A percentile compares a stretch with the other conserved stretches of the same genome.
These are phyloP conservation scores for Noctua pronuba DNA, from an alignment of 2,888 invertebrate species.

Conservation along the genomic window DNA sequence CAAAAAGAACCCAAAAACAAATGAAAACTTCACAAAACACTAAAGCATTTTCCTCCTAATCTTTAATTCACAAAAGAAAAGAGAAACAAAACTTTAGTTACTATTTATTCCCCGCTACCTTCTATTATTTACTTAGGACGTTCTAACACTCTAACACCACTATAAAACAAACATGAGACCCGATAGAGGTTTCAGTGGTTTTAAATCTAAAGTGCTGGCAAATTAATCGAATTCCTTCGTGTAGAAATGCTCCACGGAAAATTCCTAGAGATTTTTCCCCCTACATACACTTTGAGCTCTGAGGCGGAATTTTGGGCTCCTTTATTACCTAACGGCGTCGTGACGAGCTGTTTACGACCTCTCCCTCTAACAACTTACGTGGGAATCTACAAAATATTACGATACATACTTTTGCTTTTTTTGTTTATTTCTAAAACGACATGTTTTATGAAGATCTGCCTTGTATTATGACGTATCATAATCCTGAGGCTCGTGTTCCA, in stretches of 20 bases:
- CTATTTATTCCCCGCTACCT: slow-evolving; percentile 18
- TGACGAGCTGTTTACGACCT: slow-evolving; percentile 60
- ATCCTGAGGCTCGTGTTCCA: slow-evolving; percentile 18
- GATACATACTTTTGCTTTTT: slow-evolving; percentile 44
- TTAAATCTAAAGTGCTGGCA: slow-evolving; percentile 64
- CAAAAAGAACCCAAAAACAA: neutral
- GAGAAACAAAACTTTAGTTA: neutral
- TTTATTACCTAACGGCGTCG: slow-evolving; percentile 56
- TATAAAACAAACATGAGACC: slow-evolving; percentile 53
- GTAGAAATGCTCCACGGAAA: slow-evolving; percentile 58
- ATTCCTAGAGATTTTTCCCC: slow-evolving; percentile 63
- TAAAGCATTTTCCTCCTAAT: neutral
- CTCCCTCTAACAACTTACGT: slow-evolving; percentile 47
- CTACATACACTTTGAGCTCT: slow-evolving; percentile 55
- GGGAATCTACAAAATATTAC: slow-evolving; percentile 55
- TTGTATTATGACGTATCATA: slow-evolving; percentile 29
- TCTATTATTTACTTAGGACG: slow-evolving; percentile 41
- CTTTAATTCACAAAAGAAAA: slow-evolving; percentile 15
- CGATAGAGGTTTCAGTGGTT: slow-evolving; percentile 50
- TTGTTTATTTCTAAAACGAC: slow-evolving; percentile 44
- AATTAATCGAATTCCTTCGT: slow-evolving; percentile 68
- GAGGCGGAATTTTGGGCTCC: slow-evolving; percentile 55
- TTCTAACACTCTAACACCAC: slow-evolving; percentile 22
- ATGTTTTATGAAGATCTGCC: slow-evolving; percentile 40
- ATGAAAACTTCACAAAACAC: neutral